Conservation (phyloP, 2,797 vertebrate genomes). For the Diplodus puntazzo region DNA sequence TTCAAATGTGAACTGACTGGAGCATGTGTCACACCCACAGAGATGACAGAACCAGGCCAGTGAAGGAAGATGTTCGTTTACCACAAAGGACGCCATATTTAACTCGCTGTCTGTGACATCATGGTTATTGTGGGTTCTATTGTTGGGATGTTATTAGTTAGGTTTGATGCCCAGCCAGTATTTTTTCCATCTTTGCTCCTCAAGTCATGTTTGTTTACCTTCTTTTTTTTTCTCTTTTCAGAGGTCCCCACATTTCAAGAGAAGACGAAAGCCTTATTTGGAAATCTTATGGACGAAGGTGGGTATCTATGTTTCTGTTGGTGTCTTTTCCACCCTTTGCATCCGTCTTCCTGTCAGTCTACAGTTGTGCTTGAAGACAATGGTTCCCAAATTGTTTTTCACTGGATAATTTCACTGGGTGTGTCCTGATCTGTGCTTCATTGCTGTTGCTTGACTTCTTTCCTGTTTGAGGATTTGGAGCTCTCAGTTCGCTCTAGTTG, state of each 20-base stretch:
- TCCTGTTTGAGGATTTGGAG: too few relatives aligned
- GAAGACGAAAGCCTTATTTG: slow-evolving; percentile 86
- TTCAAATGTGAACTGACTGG: background rate
- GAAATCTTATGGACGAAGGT: slow-evolving; percentile 92
- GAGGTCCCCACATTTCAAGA: slow-evolving; percentile 88
- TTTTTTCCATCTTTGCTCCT: background rate
- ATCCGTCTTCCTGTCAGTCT: background rate
- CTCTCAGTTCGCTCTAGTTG: too few relatives aligned
- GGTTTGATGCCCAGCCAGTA: background rate
- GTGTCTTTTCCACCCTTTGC: background rate
- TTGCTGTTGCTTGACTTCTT: too few relatives aligned
- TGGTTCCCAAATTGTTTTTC: background rate
- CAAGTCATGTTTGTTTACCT: slow-evolving; percentile 29
- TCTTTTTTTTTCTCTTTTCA: slow-evolving; percentile 63
- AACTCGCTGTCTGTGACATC: background rate
- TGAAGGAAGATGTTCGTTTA: background rate
- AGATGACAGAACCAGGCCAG: slow-evolving; percentile 8
- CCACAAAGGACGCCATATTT: background rate
- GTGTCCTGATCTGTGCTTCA: background rate
- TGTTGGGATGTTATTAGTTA: background rate
- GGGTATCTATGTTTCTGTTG: slow-evolving; percentile 50
- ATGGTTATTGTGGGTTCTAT: background rate
- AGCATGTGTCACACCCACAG: background rate
- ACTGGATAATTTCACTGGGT: background rate
- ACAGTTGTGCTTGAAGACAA: background rate